phyloP scores from a whole-genome alignment of 2,797 vertebrate genomes.

The Discoglossus pictus region DNA sequence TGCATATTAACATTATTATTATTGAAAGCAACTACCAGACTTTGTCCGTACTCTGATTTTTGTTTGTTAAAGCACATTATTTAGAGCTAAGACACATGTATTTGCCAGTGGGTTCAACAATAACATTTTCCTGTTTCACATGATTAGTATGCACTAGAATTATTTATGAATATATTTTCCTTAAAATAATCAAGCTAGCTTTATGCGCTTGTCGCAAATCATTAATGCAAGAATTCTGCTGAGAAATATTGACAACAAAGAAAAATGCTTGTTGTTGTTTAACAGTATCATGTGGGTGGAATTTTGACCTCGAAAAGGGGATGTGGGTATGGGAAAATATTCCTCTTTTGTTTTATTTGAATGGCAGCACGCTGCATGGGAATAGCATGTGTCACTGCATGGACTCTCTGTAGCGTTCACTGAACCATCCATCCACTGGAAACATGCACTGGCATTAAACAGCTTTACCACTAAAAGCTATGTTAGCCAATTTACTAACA shows the following conservation, averaged over 20 bases:
- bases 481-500: no score
- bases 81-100: conserved; percentile 26
- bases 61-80: no score
- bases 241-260: conserved; percentile 37
- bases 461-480: not conserved
- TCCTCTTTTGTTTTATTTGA: conserved; percentile 44
- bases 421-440: conserved; percentile 23
- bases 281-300: conserved; percentile 44
- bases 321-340: conserved; percentile 51
- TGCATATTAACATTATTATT: no score
- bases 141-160: conserved; percentile 31
- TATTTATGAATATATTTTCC: conserved; percentile 34
- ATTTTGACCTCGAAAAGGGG: conserved; percentile 46
- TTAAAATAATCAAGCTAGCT: not conserved
- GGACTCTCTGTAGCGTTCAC: conserved; percentile 29
- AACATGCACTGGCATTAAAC: conserved; percentile 18
- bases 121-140: conserved; percentile 10
- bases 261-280: conserved; percentile 48
- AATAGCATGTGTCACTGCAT: conserved; percentile 45
- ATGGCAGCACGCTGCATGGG: conserved; percentile 38
- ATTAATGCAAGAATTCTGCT: conserved; percentile 45
- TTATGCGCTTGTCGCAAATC: conserved; percentile 12
- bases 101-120: conserved; percentile 10
- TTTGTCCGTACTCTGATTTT: no score
- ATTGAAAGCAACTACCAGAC: no score